Evolutionary conservation across 2,797 vertebrate species (phyloP), one percentile per base, ranked within the genome.

Genomic region (Gymnodraco acuticeps): DNA sequence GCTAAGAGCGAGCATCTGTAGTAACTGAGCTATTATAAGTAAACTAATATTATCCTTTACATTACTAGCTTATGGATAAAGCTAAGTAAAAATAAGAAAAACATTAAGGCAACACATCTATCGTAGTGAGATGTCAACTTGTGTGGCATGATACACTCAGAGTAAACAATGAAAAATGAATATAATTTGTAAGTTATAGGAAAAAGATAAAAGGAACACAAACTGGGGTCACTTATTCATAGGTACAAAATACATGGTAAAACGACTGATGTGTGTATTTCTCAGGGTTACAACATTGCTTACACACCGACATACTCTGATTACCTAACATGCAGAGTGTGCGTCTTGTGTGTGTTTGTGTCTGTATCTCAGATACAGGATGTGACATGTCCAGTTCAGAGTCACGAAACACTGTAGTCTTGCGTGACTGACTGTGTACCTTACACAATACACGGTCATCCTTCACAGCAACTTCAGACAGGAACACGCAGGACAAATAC

Each of bases 331-430:
- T 48, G 47, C 2, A 12, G 10, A 38, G 45, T 42, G 43, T 13
- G 55, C 42, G 50, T 23, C 3, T 14, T 47, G n/a, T 70, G 58
- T 78, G 73, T 61, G 71, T 23, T 1, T 27, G 12, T 47, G 20
- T 10, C 19, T 78, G 77, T 46, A 53, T 81, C 80, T 86, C 46
- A 51, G 72, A 81, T 83, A 81, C 85, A 90, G 64, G 79, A 87
- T 69, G 81, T 78, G 87, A 87, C 91, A 88, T 83, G 85, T 78
- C 79, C 64, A 59, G 62, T 71, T 86, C 77, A 70, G 64, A 87
- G 75, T 66, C 43, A 52, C 15, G 4, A 77, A 83, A 72, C 65
- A 60, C 64, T 62, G 71, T 33, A 67, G 70, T 72, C 68, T 88
- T 75, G 82, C 78, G 52, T 92, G 88, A 88, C 88, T 80, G 74